Conservation (phyloP, 2,797 vertebrate genomes). For the Phoxinus dragarum region DNA sequence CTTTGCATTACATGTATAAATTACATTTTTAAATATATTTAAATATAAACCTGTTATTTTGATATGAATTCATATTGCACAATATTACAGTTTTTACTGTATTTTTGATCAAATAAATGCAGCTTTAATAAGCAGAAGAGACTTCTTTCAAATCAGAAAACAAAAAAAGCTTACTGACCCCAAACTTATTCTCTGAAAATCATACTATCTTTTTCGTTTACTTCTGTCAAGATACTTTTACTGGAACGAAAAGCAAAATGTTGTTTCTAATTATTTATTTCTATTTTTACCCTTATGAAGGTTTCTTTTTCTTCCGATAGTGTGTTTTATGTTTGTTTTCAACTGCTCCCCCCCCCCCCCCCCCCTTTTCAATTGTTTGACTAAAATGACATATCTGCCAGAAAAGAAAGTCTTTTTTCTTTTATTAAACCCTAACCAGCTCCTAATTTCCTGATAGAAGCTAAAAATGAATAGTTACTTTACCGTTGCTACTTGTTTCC, state of each 20-base stretch:
- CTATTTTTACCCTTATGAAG: background rate
- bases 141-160: no score
- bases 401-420: background rate
- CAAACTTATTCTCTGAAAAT: background rate
- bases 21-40: background rate
- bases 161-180: no score
- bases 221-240: background rate
- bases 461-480: constrained; percentile 10
- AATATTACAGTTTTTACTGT: no score
- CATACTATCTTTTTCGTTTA: no score
- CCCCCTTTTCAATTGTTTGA: background rate
- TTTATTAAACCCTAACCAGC: background rate
- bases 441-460: constrained; percentile 2
- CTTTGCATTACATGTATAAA: background rate
- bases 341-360: no score
- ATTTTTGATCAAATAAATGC: no score
- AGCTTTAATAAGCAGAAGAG: no score
- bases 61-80: no score
- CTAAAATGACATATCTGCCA: background rate
- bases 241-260: background rate
- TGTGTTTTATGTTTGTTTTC: background rate
- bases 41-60: no score
- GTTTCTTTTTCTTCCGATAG: background rate
- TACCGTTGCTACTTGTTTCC: background rate
- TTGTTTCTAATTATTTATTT: background rate